These are phyloP conservation scores for Pachymerium ferrugineum DNA, from an alignment of 2,888 invertebrate genomes.

Conservation along the genomic window DNA sequence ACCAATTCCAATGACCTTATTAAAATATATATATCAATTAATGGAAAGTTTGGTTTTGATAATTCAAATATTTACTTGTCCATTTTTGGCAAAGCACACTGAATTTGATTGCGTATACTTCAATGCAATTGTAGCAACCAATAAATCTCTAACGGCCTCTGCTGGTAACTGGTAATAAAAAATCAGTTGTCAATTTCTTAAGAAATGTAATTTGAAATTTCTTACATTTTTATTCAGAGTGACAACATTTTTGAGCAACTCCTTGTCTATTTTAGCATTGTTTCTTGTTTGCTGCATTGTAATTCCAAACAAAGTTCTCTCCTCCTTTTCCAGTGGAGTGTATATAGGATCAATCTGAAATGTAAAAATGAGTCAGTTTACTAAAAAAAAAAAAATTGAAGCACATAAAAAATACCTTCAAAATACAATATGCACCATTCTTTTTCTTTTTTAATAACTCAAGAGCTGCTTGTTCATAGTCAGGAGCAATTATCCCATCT, in stretches of 20 bases:
- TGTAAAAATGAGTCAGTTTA: background rate
- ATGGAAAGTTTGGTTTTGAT: background rate
- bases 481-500: slow-evolving; percentile 96
- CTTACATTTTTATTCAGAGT: slow-evolving; percentile 58
- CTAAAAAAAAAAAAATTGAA: background rate
- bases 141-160: slow-evolving; percentile 76
- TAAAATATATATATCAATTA: slow-evolving; percentile 5
- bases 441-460: slow-evolving; percentile 89
- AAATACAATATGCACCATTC: slow-evolving; percentile 80
- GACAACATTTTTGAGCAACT: slow-evolving; percentile 75
- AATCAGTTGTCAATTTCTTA: background rate
- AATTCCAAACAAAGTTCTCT: slow-evolving; percentile 75
- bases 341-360: slow-evolving; percentile 78
- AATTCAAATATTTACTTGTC: slow-evolving; percentile 50
- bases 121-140: slow-evolving; percentile 90
- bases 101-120: slow-evolving; percentile 99
- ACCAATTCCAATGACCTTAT: slow-evolving; percentile 86
- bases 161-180: slow-evolving; percentile 57
- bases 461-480: slow-evolving; percentile 75
- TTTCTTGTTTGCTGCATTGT: slow-evolving; percentile 83
- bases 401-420: slow-evolving; percentile 55
- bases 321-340: slow-evolving; percentile 72
- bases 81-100: slow-evolving; percentile 91
- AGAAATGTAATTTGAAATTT: background rate
- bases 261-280: slow-evolving; percentile 71